Percentiles rank a stretch among this genome's conserved stretches.
Conservation (phyloP, 2,113 vertebrate genomes). For the Aplodontia rufa region DNA sequence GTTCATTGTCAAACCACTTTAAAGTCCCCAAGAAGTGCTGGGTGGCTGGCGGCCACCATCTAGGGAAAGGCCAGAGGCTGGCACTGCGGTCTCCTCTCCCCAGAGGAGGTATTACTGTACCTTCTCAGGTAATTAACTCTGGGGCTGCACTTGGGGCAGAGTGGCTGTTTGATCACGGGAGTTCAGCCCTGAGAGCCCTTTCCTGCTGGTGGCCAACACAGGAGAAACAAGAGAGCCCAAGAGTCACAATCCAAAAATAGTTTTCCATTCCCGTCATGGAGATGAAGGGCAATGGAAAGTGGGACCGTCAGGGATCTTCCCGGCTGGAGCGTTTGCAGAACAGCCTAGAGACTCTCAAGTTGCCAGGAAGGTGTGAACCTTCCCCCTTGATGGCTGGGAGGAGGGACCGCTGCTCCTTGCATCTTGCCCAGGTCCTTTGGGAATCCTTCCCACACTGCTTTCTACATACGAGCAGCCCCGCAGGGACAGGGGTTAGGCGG, state of each 20-base stretch:
- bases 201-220: neutral
- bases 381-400: neutral
- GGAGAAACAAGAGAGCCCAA: neutral
- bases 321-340: neutral
- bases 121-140: neutral
- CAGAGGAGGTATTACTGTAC: neutral
- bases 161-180: neutral
- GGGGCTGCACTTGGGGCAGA: neutral
- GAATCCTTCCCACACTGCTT: neutral
- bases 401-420: neutral
- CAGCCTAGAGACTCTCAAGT: rapidly evolving
- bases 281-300: neutral
- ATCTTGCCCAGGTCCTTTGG: neutral
- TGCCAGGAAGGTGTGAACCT: too few species aligned
- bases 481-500: neutral
- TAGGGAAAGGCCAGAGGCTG: neutral
- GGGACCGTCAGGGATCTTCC: rapidly evolving
- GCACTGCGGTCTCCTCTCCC: neutral
- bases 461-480: neutral
- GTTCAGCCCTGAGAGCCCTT: neutral
- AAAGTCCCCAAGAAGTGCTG: neutral
- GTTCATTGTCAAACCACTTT: neutral
- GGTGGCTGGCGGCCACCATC: neutral
- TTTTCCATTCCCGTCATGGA: neutral
- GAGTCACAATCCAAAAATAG: neutral